These are phyloP conservation scores for Ophonus ardosiacus DNA, from an alignment of 2,888 invertebrate genomes.

Conservation along the genomic window DNA sequence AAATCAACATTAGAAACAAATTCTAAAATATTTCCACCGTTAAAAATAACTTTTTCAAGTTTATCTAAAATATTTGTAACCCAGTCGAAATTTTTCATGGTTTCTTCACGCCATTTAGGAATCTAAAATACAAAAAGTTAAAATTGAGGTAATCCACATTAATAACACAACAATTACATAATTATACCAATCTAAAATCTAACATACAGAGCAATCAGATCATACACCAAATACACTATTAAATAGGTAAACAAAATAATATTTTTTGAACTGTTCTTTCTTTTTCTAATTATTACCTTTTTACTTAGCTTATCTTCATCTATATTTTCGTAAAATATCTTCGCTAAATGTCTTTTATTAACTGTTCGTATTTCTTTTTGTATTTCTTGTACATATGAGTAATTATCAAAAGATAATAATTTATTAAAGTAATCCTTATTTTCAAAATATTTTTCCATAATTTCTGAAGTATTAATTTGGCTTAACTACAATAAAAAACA, in stretches of 20 bases:
- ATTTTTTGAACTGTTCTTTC: too few relatives aligned
- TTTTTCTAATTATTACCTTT: constrained; percentile 37
- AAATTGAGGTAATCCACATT: neutral
- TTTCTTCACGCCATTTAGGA: constrained; percentile 74
- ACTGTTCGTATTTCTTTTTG: constrained; percentile 14
- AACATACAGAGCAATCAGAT: too few relatives aligned
- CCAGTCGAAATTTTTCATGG: constrained; percentile 77
- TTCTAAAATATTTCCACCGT: constrained; percentile 75
- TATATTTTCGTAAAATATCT: constrained; percentile 28
- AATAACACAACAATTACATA: too few relatives aligned
- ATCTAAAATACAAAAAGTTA: constrained; percentile 71
- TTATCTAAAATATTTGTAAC: constrained; percentile 75
- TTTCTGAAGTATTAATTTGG: constrained; percentile 9
- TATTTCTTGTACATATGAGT: neutral
- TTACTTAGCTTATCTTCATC: constrained; percentile 24
- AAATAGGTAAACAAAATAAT: too few relatives aligned
- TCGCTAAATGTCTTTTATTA: constrained; percentile 13
- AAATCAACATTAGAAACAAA: constrained; percentile 76
- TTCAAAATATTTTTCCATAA: constrained; percentile 51
- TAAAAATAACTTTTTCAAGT: constrained; percentile 73
- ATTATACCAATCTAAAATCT: too few relatives aligned
- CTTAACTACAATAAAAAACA: constrained; percentile 41
- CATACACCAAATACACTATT: too few relatives aligned
- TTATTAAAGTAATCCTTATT: constrained; percentile 19
- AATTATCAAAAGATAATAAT: constrained; percentile 47